Percentiles rank a stretch among this genome's conserved stretches.
Conservation (phyloP, 2,113 vertebrate genomes). For the Rhineura floridana region DNA sequence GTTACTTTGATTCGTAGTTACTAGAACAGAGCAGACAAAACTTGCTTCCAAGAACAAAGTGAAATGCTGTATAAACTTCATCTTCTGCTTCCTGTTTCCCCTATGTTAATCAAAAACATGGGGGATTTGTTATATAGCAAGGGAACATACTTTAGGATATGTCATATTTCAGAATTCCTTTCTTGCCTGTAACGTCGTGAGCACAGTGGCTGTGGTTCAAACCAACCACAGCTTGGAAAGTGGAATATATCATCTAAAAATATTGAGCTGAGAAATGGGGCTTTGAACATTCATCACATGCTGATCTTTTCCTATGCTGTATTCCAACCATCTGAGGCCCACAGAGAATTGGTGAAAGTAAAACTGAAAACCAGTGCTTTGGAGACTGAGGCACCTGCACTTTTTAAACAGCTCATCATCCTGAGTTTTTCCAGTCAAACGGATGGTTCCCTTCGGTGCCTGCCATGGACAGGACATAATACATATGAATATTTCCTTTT, state of each 20-base stretch:
- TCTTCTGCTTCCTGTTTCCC: constrained; percentile 54
- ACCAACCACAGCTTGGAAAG: constrained; percentile 62
- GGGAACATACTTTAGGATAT: constrained; percentile 64
- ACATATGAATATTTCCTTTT: not conserved
- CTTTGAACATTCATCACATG: constrained; percentile 48
- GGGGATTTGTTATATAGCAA: constrained; percentile 63
- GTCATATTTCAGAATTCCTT: constrained; percentile 65
- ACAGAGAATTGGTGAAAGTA: not conserved
- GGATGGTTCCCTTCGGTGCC: accelerated
- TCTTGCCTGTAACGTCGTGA: constrained; percentile 47
- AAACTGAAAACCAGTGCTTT: not conserved
- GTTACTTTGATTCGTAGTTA: constrained; percentile 32
- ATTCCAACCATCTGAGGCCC: constrained; percentile 35
- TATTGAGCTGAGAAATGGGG: constrained; percentile 54
- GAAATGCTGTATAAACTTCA: constrained; percentile 51
- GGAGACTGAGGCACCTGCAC: constrained; percentile 1
- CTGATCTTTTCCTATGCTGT: constrained; percentile 42
- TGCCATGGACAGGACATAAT: not conserved
- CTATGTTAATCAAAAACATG: constrained; percentile 61
- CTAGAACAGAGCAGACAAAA: constrained; percentile 47
- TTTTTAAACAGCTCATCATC: not conserved
- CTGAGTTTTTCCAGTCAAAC: not conserved
- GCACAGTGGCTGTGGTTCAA: constrained; percentile 59
- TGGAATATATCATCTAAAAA: constrained; percentile 61
- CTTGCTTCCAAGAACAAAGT: constrained; percentile 47